phyloP scores from a whole-genome alignment of 2,888 invertebrate genomes.

The Theodoxus fluviatilis region DNA sequence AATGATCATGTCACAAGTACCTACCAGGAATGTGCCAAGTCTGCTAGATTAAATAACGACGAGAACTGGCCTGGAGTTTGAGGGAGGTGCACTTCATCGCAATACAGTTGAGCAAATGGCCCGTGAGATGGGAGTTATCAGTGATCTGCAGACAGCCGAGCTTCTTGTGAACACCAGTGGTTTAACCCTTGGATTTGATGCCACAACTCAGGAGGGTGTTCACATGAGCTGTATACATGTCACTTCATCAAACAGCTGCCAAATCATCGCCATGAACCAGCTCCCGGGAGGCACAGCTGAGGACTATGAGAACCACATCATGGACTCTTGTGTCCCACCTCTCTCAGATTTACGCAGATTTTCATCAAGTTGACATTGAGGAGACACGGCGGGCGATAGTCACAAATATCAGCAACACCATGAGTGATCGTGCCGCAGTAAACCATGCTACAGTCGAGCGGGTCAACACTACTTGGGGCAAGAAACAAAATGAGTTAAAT shows the following conservation, averaged over 20 bases:
- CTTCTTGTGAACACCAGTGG: no score
- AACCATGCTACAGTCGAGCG: constrained; percentile 29
- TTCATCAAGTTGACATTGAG: constrained; percentile 25
- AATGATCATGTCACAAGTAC: no score
- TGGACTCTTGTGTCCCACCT: constrained; percentile 24
- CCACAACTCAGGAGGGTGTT: constrained; percentile 32
- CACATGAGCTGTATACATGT: constrained; percentile 33
- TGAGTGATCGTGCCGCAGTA: constrained; percentile 32
- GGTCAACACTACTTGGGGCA: constrained; percentile 24
- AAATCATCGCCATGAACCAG: constrained; percentile 28
- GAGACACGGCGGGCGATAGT: constrained; percentile 18
- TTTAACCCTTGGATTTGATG: constrained; percentile 33
- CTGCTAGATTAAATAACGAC: no score
- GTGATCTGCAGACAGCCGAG: no score
- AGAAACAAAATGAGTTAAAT: constrained; percentile 30
- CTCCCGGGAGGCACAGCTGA: constrained; percentile 31
- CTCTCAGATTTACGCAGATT: constrained; percentile 19
- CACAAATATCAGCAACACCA: constrained; percentile 27
- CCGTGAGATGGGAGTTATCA: no score
- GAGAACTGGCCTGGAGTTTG: no score
- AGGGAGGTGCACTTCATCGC: no score
- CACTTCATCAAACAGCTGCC: constrained; percentile 30
- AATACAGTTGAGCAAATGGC: no score
- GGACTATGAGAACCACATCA: constrained; percentile 31
- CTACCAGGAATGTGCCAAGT: no score